Percentiles rank a stretch among this genome's conserved stretches.
Evolutionary conservation across 2,888 invertebrate genomes (phyloP).

Genomic region (Heteromurus nitidus): DNA sequence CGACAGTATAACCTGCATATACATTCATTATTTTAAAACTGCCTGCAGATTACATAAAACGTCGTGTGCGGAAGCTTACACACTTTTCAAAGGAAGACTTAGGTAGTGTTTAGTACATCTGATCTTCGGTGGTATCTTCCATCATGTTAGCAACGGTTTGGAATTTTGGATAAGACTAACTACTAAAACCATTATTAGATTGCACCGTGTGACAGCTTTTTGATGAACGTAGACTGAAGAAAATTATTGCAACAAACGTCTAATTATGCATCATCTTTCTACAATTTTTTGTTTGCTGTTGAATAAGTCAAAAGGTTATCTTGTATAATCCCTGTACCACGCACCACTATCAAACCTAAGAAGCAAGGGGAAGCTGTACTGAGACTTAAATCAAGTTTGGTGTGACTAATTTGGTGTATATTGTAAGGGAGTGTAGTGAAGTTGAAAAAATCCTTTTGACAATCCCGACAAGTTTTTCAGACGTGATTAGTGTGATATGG

Average conservation of each 20-base stretch:
- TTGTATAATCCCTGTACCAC: background rate
- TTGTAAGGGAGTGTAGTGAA: conserved; percentile 14
- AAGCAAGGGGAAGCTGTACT: background rate
- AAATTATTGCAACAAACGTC: too few species aligned
- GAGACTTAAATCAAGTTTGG: too few species aligned
- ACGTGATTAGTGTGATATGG: conserved; percentile 29
- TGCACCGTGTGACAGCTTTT: background rate
- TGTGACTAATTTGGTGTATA: conserved; percentile 47
- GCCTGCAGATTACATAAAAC: too few species aligned
- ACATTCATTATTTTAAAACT: too few species aligned
- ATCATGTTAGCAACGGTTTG: too few species aligned
- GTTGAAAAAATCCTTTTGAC: conserved; percentile 58
- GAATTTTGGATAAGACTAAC: too few species aligned
- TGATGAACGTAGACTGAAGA: background rate
- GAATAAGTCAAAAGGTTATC: conserved; percentile 50
- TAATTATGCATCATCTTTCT: background rate
- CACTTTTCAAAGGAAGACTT: too few species aligned
- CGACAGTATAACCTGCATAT: too few species aligned
- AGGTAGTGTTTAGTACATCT: too few species aligned
- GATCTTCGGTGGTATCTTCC: too few species aligned
- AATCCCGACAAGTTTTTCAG: conserved; percentile 46
- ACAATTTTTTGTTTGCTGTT: background rate
- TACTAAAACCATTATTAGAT: too few species aligned
- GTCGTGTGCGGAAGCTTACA: too few species aligned
- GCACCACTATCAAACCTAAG: background rate